These are phyloP conservation scores for Trichogramma dendrolimi DNA, from an alignment of 2,888 invertebrate species.

Conservation along the genomic window DNA sequence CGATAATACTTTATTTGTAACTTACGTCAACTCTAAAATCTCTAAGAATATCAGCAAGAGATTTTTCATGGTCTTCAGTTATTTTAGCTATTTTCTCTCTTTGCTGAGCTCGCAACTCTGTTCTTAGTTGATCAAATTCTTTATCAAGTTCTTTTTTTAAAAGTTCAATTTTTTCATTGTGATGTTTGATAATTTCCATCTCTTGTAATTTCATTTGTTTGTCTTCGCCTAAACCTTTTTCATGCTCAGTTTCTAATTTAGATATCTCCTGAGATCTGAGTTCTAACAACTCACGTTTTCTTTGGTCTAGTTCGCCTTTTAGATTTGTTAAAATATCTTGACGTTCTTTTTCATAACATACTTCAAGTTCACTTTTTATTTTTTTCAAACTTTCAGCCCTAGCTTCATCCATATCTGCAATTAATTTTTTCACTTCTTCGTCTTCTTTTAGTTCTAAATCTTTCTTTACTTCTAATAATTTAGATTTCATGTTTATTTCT, in stretches of 20 bases:
- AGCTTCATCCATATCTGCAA: conserved; percentile 43
- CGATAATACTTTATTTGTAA: conserved; percentile 22
- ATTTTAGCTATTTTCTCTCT: conserved; percentile 46
- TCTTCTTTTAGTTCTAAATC: conserved; percentile 53
- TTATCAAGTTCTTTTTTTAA: conserved; percentile 55
- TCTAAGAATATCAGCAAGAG: conserved; percentile 44
- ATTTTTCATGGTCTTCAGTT: conserved; percentile 50
- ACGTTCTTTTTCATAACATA: conserved; percentile 49
- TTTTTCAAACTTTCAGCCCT: conserved; percentile 43
- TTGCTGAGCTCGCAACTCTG: conserved; percentile 42
- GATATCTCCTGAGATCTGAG: conserved; percentile 55
- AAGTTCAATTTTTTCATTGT: conserved; percentile 59
- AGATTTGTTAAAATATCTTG: conserved; percentile 51
- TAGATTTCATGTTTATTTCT: conserved; percentile 52
- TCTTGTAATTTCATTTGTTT: conserved; percentile 41
- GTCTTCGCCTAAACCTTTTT: conserved; percentile 48
- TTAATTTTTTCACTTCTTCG: conserved; percentile 41
- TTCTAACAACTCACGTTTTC: conserved; percentile 51
- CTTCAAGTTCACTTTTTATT: conserved; percentile 45
- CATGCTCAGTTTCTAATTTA: conserved; percentile 56
- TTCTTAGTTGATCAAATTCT: conserved; percentile 46
- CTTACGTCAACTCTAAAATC: conserved; percentile 65
- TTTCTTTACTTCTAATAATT: conserved; percentile 52
- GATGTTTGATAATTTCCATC: conserved; percentile 46
- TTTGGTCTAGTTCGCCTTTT: conserved; percentile 54